Base-by-base conservation (phyloP, 2,888 invertebrate genomes). In the Deilephila porcellus region DNA sequence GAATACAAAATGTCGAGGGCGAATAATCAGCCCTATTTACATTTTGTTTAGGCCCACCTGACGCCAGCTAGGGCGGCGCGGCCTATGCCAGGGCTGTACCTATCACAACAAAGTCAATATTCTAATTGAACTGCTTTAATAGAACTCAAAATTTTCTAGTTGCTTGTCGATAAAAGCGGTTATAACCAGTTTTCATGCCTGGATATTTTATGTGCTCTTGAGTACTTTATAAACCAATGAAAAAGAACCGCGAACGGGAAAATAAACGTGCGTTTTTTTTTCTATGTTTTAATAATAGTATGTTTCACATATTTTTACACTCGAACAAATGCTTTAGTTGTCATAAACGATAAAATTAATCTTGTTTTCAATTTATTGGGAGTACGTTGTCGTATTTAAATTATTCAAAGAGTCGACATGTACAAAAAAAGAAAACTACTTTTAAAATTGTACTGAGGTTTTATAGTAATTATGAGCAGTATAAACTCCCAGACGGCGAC, bases 1-100 rank as follows among this genome's bases (percentile, higher is more conserved):
- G 85, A 88, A 90, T 86, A 87, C 88, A 85, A 85, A 89, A 87
- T 85, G 85, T 85, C 77, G 86, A 82, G 86, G 82, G 83, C 80
- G 88, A 87, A 88, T 90, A 89, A 88, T 90, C 87, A 86, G 84
- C 85, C 76, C 81, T 87, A 91, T 91, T 91, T 90, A 89, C 89
- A 91, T 89, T 89, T 91, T 89, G 90, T 87, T 89, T 85, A 85
- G 86, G 83, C 83, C 85, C 87, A 90, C 88, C 90, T 90, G 89
- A 84, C 87, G 86, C 87, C 84, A 79, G 76, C 74, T 63, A 73
- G 77, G 79, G 76, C 79, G 80, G 77, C 81, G 74, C 76, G 75
- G 75, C 76, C 76, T 73, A 56, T 67, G 45, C 64, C 17, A 75
- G 71, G 71, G 74, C 78, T 81, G 76, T 78, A 75, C 81, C 79